phyloP scores from a whole-genome alignment of 2,113 vertebrate species.

The Pitta sordida region DNA sequence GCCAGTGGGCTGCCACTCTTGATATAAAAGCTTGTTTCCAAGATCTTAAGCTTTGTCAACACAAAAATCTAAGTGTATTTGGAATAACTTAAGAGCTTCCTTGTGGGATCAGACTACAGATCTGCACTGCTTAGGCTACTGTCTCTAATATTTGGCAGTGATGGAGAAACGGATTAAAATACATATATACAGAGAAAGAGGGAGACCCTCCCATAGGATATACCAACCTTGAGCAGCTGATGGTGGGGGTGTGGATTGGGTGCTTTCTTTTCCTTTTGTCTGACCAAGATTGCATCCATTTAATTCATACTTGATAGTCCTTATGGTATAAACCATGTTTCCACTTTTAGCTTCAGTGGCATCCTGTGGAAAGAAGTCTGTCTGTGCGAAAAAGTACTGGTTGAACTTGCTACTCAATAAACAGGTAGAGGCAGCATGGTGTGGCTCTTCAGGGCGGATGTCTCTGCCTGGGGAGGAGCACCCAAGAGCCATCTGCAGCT shows the following conservation, averaged over 20 bases:
- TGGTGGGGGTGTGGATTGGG: neutral
- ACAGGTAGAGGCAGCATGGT: neutral
- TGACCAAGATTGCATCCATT: neutral
- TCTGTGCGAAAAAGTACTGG: neutral
- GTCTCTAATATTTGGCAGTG: neutral
- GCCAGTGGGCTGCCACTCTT: neutral
- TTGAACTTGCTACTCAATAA: neutral
- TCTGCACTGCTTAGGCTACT: neutral
- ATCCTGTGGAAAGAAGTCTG: neutral
- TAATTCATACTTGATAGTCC: neutral
- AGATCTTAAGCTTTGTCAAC: neutral
- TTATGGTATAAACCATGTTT: neutral
- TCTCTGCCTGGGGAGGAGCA: neutral
- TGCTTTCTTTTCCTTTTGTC: neutral
- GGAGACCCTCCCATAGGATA: neutral
- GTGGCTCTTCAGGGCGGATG: neutral
- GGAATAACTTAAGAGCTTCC: neutral
- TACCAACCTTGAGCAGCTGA: neutral
- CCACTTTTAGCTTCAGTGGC: neutral
- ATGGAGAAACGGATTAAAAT: slow-evolving; percentile 13
- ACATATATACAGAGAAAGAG: neutral
- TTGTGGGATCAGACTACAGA: neutral
- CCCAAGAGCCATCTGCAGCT: neutral
- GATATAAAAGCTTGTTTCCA: neutral
- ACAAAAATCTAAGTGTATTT: neutral